These are phyloP conservation scores for Bufotes viridis DNA, from an alignment of 2,797 vertebrate genomes.

Conservation along the genomic window DNA sequence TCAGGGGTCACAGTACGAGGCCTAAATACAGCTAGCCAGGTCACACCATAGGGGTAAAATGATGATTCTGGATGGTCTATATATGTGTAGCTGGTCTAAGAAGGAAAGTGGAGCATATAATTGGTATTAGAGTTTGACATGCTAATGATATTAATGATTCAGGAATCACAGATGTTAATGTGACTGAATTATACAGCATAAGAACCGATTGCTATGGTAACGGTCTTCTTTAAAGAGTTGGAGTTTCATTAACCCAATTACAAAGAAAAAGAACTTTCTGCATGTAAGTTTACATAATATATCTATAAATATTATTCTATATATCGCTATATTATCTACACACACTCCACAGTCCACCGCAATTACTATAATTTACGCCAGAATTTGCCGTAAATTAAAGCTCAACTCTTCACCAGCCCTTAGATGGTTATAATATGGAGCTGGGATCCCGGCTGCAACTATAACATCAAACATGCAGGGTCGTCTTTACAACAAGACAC, in stretches of 20 bases:
- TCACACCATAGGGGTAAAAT: not conserved
- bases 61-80: not conserved
- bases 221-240: constrained; percentile 16
- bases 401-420: no score
- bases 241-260: constrained; percentile 37
- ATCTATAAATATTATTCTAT: not conserved
- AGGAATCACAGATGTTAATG: constrained; percentile 45
- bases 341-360: no score
- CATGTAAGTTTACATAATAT: not conserved
- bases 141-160: constrained; percentile 50
- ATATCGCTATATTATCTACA: not conserved
- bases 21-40: not conserved
- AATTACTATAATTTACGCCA: no score
- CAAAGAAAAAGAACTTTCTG: not conserved
- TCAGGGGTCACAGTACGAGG: not conserved
- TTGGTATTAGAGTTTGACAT: constrained; percentile 17
- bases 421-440: no score
- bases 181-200: constrained; percentile 25
- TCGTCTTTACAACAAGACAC: no score
- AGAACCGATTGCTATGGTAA: constrained; percentile 48
- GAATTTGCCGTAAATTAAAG: no score
- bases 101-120: constrained; percentile 10
- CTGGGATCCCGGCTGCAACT: no score
- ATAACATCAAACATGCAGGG: no score
- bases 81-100: not conserved